These are phyloP conservation scores for Tylochromis polylepis DNA, from an alignment of 2,113 vertebrate species.

Conservation along the genomic window DNA sequence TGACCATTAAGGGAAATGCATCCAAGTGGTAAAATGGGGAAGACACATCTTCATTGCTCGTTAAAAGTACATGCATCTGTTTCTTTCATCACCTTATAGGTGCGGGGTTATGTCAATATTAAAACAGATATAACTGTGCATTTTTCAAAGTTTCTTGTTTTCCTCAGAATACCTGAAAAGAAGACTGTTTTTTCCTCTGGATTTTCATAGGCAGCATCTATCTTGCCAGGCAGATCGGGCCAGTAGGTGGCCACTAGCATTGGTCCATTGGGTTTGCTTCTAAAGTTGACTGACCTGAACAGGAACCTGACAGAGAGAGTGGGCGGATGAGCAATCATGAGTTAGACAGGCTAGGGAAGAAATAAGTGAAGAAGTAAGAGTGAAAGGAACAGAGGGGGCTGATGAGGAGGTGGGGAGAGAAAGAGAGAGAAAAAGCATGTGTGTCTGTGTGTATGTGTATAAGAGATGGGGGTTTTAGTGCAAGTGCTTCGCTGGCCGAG, in stretches of 20 bases:
- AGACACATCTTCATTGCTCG: conserved; percentile 3
- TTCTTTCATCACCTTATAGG: not conserved
- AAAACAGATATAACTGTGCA: not conserved
- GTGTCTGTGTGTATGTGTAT: not conserved
- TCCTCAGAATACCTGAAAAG: conserved; percentile 82
- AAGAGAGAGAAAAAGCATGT: not conserved
- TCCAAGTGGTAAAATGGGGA: not conserved
- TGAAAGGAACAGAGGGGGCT: not conserved
- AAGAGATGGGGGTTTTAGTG: conserved; percentile 21
- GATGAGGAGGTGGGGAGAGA: not conserved
- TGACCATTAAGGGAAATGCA: conserved; percentile 7
- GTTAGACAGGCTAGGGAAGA: not conserved
- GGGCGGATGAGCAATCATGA: not conserved
- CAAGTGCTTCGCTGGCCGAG: conserved; percentile 53
- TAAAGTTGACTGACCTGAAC: conserved; percentile 85
- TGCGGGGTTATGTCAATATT: not conserved
- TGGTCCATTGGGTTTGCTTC: conserved; percentile 84
- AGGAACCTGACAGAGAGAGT: conserved; percentile 81
- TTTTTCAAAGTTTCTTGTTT: not conserved
- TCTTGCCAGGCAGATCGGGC: conserved; percentile 89
- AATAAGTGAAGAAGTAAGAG: not conserved
- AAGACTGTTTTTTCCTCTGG: conserved; percentile 93
- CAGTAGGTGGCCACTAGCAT: conserved; percentile 92
- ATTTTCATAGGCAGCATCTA: conserved; percentile 93
- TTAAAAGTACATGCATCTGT: not conserved